These are phyloP conservation scores for Frankliniella fusca DNA, from an alignment of 2,888 invertebrate species.

Conservation along the genomic window DNA sequence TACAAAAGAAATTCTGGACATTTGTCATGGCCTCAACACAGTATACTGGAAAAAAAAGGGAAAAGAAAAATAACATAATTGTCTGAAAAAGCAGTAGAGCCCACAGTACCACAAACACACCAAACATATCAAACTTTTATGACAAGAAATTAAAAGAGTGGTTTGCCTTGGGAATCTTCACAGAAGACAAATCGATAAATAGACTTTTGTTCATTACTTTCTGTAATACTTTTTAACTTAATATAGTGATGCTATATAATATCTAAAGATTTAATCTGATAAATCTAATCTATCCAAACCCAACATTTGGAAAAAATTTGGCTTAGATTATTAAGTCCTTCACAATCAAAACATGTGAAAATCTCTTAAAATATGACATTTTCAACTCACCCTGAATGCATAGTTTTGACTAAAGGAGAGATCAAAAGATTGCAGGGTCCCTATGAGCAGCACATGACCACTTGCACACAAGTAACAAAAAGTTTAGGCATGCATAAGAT, in stretches of 20 bases:
- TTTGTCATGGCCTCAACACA: not conserved
- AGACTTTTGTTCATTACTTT: conserved; percentile 22
- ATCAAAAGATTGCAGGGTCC: conserved; percentile 26
- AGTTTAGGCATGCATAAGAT: conserved; percentile 3
- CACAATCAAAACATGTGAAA: conserved; percentile 13
- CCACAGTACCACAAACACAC: not conserved
- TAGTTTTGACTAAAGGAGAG: conserved; percentile 26
- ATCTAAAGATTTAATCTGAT: conserved; percentile 14
- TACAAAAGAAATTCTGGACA: not conserved
- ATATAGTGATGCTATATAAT: conserved; percentile 21
- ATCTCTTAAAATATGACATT: conserved; percentile 27
- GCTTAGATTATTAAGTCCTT: conserved; percentile 6
- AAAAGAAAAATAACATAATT: not conserved
- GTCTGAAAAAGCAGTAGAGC: not conserved
- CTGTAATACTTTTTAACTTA: not conserved
- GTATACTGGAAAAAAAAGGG: no score
- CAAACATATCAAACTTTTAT: not conserved
- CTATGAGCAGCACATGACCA: conserved; percentile 24
- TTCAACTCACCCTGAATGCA: conserved; percentile 22
- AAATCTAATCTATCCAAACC: conserved; percentile 17
- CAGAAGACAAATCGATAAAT: conserved; percentile 17
- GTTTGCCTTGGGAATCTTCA: not conserved
- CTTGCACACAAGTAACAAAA: conserved; percentile 5
- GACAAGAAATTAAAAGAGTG: not conserved
- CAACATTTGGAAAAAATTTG: conserved; percentile 2